phyloP scores from a whole-genome alignment of 2,113 vertebrate species.

The Ceuthmochares aereus region DNA sequence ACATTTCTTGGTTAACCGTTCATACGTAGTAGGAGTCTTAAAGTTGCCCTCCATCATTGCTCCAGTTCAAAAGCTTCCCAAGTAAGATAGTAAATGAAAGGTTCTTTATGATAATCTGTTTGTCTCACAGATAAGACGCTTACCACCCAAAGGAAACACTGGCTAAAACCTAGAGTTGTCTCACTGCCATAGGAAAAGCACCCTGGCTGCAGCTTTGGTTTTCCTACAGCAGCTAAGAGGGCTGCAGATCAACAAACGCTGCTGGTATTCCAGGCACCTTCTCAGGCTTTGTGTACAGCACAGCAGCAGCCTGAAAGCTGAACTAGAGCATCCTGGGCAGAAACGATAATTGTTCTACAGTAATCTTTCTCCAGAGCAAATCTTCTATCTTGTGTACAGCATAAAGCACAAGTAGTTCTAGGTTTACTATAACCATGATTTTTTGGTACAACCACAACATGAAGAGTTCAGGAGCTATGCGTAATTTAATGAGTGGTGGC shows the following conservation, averaged over 20 bases:
- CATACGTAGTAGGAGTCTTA: neutral
- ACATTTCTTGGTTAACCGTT: neutral
- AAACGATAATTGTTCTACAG: neutral
- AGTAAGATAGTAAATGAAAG: neutral
- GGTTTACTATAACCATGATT: neutral
- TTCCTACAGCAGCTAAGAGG: neutral
- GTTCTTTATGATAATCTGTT: neutral
- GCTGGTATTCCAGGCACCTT: neutral
- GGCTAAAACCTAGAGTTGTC: neutral
- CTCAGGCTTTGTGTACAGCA: neutral
- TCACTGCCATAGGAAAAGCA: neutral
- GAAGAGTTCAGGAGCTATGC: neutral
- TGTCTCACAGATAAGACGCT: neutral
- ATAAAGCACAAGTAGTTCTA: neutral
- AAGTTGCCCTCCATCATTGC: neutral
- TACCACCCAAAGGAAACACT: neutral
- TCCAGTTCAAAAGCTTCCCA: neutral
- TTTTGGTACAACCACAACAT: neutral
- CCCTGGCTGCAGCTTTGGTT: neutral
- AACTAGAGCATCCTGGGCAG: neutral
- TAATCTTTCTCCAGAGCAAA: neutral
- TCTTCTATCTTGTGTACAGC: neutral
- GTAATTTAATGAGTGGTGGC: neutral
- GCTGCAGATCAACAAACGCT: neutral
- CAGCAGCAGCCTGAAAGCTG: neutral